Conservation (phyloP, 1,140 invertebrate species). For the Dysdera silvatica region DNA sequence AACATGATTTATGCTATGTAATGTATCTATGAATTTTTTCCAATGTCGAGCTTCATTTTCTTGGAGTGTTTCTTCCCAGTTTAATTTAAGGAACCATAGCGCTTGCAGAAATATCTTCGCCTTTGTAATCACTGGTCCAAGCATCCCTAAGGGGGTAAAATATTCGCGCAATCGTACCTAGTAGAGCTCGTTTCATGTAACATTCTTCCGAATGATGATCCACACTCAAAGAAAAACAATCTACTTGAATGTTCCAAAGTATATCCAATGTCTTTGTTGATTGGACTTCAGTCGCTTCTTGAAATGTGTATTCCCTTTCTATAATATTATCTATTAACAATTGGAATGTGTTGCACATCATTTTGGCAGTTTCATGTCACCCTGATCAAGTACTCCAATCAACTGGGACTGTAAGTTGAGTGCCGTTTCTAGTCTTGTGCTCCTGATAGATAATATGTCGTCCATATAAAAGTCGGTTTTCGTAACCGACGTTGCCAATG, state of each 20-base stretch:
- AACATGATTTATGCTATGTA: not conserved
- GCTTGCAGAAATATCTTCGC: not conserved
- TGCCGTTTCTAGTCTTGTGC: conserved; percentile 23
- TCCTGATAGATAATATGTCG: conserved; percentile 33
- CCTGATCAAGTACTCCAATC: conserved; percentile 28
- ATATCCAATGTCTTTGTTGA: too few species aligned
- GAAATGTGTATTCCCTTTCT: too few species aligned
- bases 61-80: not conserved
- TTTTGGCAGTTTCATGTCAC: conserved; percentile 39
- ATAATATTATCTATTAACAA: too few species aligned
- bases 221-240: too few species aligned
- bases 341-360: too few species aligned
- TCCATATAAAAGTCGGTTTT: conserved; percentile 35
- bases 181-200: too few species aligned
- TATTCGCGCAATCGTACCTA: too few species aligned
- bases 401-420: not conserved
- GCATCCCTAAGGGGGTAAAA: not conserved
- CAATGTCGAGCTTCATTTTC: not conserved
- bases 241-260: too few species aligned
- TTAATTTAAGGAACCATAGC: not conserved
- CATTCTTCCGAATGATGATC: too few species aligned
- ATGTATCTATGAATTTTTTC: not conserved
- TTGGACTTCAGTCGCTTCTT: too few species aligned
- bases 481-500: conserved; percentile 22
- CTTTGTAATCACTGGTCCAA: not conserved